phyloP scores from a whole-genome alignment of 1,140 invertebrate genomes.

The Saccostrea echinata region DNA sequence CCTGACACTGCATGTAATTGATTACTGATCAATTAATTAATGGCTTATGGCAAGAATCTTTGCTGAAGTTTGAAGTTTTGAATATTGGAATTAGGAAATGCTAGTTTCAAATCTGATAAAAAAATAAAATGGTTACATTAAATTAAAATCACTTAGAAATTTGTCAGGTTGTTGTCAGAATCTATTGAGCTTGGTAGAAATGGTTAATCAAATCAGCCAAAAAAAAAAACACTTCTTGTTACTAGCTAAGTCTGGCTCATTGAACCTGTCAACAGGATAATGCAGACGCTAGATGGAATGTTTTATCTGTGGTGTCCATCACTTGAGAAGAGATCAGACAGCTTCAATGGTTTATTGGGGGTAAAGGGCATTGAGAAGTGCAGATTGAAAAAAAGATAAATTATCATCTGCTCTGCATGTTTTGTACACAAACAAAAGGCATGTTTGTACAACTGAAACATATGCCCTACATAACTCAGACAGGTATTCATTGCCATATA shows the following conservation, averaged over 20 bases:
- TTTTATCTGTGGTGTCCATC: background rate
- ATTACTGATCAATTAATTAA: too few species aligned
- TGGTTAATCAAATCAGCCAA: background rate
- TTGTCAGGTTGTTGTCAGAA: too few species aligned
- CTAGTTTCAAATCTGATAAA: too few species aligned
- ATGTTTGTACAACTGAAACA: background rate
- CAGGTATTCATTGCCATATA: background rate
- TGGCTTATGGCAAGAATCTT: too few species aligned
- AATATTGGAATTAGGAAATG: too few species aligned
- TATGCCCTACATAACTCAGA: background rate
- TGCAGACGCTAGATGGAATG: background rate
- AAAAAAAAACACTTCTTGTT: background rate
- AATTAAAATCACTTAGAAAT: too few species aligned
- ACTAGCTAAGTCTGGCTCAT: background rate
- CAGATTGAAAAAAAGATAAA: background rate
- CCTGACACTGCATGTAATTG: background rate
- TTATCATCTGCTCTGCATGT: background rate
- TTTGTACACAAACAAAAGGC: constrained; percentile 16
- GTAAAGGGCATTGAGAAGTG: background rate
- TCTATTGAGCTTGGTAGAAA: too few species aligned
- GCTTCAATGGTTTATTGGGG: background rate
- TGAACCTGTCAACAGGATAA: background rate
- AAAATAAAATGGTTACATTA: too few species aligned
- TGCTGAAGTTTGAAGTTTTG: too few species aligned
- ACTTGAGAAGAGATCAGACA: background rate